Conservation (phyloP, 2,797 vertebrate genomes). For the Varecia variegata region DNA sequence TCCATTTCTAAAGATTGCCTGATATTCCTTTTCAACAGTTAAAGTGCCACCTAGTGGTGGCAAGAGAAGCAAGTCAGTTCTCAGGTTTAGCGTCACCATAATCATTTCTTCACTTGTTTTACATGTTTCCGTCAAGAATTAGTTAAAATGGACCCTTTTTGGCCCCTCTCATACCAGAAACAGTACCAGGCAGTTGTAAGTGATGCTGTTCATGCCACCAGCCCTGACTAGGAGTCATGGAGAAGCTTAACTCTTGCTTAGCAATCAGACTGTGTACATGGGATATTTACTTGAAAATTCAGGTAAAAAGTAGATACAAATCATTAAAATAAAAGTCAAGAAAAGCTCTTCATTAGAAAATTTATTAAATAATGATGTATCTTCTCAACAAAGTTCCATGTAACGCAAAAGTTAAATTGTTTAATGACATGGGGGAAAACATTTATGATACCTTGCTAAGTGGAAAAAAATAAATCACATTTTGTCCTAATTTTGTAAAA, state of each 20-base stretch:
- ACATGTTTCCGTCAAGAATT: background rate
- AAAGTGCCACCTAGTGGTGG: conserved; percentile 40
- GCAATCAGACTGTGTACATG: background rate
- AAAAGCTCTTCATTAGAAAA: background rate
- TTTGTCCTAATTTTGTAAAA: background rate
- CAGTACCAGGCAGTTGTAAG: background rate
- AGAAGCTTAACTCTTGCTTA: background rate
- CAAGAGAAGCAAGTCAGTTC: background rate
- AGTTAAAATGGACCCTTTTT: background rate
- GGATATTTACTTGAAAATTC: background rate
- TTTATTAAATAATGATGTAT: background rate
- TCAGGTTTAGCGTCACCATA: background rate
- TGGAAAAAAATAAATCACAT: background rate
- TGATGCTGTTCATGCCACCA: background rate
- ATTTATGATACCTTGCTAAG: background rate
- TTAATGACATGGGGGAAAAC: background rate
- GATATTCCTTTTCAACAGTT: background rate
- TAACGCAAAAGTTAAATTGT: background rate
- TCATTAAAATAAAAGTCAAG: background rate
- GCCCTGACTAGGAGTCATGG: background rate
- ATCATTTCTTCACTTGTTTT: background rate
- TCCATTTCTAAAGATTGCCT: background rate
- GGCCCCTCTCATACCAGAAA: background rate
- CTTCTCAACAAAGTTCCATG: background rate
- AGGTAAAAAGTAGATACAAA: background rate